A percentile compares a stretch with the other conserved stretches of the same genome.
Conservation (phyloP, 1,140 invertebrate genomes). For the Anthonomus grandis region DNA sequence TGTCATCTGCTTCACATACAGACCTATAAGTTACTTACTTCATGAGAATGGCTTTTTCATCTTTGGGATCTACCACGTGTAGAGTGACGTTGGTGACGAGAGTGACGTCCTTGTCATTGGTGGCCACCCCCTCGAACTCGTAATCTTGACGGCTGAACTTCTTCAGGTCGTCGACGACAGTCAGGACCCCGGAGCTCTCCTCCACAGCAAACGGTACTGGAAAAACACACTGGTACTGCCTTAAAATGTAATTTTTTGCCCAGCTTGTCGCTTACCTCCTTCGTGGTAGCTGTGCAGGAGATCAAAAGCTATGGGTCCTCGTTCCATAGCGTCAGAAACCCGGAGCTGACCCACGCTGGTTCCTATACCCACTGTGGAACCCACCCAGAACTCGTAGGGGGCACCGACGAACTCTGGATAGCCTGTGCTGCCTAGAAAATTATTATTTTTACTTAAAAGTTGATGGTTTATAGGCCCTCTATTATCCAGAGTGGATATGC, state of each 20-base stretch:
- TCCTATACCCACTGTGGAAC: slow-evolving; percentile 74
- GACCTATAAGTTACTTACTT: too few species aligned
- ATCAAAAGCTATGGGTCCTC: slow-evolving; percentile 68
- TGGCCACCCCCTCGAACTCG: slow-evolving; percentile 78
- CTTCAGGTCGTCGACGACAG: slow-evolving; percentile 71
- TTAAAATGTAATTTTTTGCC: background rate
- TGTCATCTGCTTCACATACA: background rate
- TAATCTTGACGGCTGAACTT: slow-evolving; percentile 67
- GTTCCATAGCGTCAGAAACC: slow-evolving; percentile 66
- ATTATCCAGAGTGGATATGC: too few species aligned
- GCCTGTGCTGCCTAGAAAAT: slow-evolving; percentile 40
- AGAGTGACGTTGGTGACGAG: slow-evolving; percentile 78
- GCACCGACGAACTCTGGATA: slow-evolving; percentile 80
- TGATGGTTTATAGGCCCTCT: too few species aligned
- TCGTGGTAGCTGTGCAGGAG: slow-evolving; percentile 76
- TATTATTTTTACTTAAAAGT: background rate
- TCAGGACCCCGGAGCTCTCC: slow-evolving; percentile 82
- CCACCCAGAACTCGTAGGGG: slow-evolving; percentile 88
- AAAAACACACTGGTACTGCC: background rate
- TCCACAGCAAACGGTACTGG: slow-evolving; percentile 87
- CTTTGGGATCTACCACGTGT: slow-evolving; percentile 74
- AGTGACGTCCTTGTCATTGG: slow-evolving; percentile 61
- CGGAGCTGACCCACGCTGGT: slow-evolving; percentile 83
- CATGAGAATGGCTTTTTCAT: slow-evolving; percentile 63
- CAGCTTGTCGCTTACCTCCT: slow-evolving; percentile 59